phyloP scores from a whole-genome alignment of 2,888 invertebrate genomes.

The Plebejus anna region DNA sequence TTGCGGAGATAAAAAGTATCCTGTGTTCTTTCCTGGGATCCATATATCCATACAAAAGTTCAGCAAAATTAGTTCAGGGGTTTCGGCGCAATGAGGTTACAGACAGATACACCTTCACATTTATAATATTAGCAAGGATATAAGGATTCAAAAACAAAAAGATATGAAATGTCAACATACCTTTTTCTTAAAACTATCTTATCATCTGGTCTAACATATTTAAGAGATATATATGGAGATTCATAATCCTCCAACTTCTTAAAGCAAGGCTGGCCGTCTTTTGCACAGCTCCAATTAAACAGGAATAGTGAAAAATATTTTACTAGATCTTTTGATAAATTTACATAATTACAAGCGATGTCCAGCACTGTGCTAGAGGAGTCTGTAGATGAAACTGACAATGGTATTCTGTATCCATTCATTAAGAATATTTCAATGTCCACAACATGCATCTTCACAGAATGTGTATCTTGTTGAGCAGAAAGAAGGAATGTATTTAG shows the following conservation, averaged over 20 bases:
- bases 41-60: too few species aligned
- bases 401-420: slow-evolving; percentile 91
- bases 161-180: slow-evolving; percentile 57
- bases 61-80: too few species aligned
- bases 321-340: slow-evolving; percentile 87
- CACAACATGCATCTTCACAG: slow-evolving; percentile 83
- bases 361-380: slow-evolving; percentile 90
- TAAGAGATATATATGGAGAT: slow-evolving; percentile 95
- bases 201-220: slow-evolving; percentile 85
- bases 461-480: slow-evolving; percentile 93
- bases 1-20: too few species aligned
- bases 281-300: slow-evolving; percentile 87
- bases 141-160: not conserved
- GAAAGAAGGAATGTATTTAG: slow-evolving; percentile 92
- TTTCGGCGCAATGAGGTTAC: too few species aligned
- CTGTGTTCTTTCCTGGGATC: too few species aligned
- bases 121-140: too few species aligned
- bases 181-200: slow-evolving; percentile 93
- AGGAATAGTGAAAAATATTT: slow-evolving; percentile 95
- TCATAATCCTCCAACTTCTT: slow-evolving; percentile 97
- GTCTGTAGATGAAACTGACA: slow-evolving; percentile 89
- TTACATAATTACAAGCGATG: slow-evolving; percentile 89
- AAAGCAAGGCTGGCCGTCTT: slow-evolving; percentile 85
- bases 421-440: slow-evolving; percentile 90
- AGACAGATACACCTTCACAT: too few species aligned